Percentiles rank a stretch among this genome's conserved stretches.
phyloP scores from a whole-genome alignment of 2,888 invertebrate species.

The Oxyteleia sp. region DNA sequence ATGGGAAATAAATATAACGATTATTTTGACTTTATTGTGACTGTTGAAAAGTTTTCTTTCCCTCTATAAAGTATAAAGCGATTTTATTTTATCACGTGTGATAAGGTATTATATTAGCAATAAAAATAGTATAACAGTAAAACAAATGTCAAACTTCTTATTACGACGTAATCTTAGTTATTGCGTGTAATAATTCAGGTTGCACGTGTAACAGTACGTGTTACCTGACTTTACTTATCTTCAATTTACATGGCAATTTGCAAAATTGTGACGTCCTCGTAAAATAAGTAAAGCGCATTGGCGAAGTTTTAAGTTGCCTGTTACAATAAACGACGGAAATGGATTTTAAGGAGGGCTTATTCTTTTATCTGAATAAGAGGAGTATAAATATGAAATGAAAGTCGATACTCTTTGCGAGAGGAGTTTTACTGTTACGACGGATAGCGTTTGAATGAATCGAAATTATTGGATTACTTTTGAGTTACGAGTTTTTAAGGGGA shows the following conservation, averaged over 20 bases:
- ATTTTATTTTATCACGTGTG: slow-evolving; percentile 37
- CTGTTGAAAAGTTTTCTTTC: slow-evolving; percentile 19
- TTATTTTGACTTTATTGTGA: slow-evolving; percentile 13
- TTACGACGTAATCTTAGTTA: slow-evolving; percentile 37
- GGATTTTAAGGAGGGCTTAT: slow-evolving; percentile 2
- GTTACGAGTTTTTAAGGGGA: no score
- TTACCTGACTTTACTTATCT: slow-evolving; percentile 13
- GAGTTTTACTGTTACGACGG: not conserved
- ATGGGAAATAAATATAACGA: slow-evolving; percentile 24
- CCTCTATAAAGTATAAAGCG: slow-evolving; percentile 20
- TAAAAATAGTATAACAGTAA: slow-evolving; percentile 39
- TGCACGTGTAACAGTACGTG: not conserved
- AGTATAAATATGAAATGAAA: slow-evolving; percentile 15
- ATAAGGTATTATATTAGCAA: slow-evolving; percentile 39
- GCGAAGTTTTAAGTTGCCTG: slow-evolving; percentile 12
- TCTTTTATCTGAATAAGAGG: slow-evolving; percentile 18
- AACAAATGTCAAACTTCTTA: slow-evolving; percentile 46
- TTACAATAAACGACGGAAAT: slow-evolving; percentile 12
- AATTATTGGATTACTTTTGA: not conserved
- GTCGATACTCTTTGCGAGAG: not conserved
- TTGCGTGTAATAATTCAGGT: slow-evolving; percentile 31
- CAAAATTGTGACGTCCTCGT: slow-evolving; percentile 32
- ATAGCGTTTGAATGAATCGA: not conserved
- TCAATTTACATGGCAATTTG: slow-evolving; percentile 42
- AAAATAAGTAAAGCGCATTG: slow-evolving; percentile 27